phyloP scores from a whole-genome alignment of 1,140 invertebrate genomes.

The Atta colombica region DNA sequence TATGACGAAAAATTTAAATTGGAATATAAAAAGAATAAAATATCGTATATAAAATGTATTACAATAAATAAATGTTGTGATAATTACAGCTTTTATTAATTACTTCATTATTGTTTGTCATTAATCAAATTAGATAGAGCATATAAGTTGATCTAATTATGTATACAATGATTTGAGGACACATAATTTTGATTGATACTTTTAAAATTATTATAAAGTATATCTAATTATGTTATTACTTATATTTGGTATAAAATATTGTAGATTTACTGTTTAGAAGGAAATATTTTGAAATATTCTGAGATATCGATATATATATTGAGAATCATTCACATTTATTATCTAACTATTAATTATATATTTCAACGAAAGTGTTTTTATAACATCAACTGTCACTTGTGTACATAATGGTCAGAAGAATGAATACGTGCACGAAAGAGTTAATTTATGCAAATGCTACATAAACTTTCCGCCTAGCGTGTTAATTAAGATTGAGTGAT shows the following conservation, averaged over 20 bases:
- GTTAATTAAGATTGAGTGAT: conserved; percentile 63
- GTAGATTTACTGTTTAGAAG: not conserved
- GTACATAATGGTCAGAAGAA: not conserved
- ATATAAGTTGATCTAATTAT: not conserved
- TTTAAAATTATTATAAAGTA: too few species aligned
- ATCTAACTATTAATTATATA: not conserved
- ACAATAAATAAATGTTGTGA: not conserved
- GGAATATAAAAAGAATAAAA: not conserved
- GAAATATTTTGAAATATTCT: not conserved
- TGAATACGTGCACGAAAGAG: conserved; percentile 23
- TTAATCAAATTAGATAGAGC: not conserved
- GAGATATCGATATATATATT: not conserved
- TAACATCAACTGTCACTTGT: not conserved
- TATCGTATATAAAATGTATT: too few species aligned
- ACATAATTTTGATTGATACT: not conserved
- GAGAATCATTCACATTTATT: not conserved
- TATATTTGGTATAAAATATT: not conserved
- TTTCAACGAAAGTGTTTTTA: not conserved
- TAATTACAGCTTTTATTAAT: not conserved
- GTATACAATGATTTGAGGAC: not conserved
- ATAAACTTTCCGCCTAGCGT: conserved; percentile 52
- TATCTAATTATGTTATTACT: not conserved
- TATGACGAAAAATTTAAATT: not conserved
- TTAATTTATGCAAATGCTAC: conserved; percentile 60
- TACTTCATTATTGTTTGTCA: not conserved